Base-by-base conservation (phyloP, 2,797 vertebrate genomes). In the Spatula clypeata region DNA sequence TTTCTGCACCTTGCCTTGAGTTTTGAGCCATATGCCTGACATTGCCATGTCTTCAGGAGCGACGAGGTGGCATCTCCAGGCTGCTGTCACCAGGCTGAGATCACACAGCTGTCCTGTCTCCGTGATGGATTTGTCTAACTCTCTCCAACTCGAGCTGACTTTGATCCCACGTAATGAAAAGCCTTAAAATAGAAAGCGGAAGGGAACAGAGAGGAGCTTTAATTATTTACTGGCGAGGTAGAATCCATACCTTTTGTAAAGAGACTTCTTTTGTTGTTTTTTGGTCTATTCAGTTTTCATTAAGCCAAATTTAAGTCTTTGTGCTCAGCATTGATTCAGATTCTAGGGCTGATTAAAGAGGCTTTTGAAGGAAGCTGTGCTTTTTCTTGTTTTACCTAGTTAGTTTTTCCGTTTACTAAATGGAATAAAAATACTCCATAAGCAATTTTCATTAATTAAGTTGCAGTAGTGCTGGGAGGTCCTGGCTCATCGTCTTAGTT, bases 81-180 rank as follows among this genome's bases (percentile, higher is more conserved):
- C 72, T 57, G 72, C 86, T 93, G 57, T 92, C 82, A 66, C 42
- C 75, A 67, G 88, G 62, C 90, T 93, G 91, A 95, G 65, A 82
- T 94, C 90, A 93, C 82, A 93, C 55, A 36, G 91, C 73, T 93
- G 23, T 55, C 95, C 94, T 92, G 79, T 55, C 84, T 86, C 69
- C 0, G 4, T 88, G 83, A 94, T 95, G 77, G 87, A 91, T 95
- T 88, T 85, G 80, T 96, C 89, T 95, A 79, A 94, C 88, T 94
- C 88, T 58, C 72, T 97, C 74, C 90, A 95, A 77, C 93, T 87
- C 21, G 4, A 70, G 55, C 92, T 97, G 93, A 96, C 94, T 97
- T 97, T 94, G 86, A 91, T 95, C 84, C 90, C 65, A 44, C 79
- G 72, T 90, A 95, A 88, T 86, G 86, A 97, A 97, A 97, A 93